phyloP scores from a whole-genome alignment of 2,888 invertebrate genomes.

The Corythucha ciliata region DNA sequence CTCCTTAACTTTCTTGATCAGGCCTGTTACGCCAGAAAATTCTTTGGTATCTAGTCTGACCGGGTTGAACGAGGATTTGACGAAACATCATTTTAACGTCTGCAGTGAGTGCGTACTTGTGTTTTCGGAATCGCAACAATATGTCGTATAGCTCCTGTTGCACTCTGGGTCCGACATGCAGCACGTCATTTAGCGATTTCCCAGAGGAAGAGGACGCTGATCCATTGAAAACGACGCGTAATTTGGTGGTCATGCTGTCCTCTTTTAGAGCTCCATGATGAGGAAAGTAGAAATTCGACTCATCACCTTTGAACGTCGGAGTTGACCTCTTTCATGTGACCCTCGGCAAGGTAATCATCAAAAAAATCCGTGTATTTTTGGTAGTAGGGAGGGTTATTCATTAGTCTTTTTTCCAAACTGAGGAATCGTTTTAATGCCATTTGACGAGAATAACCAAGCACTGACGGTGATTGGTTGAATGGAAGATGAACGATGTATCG shows the following conservation, averaged over 20 bases:
- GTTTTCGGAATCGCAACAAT: conserved; percentile 19
- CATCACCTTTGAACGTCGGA: background rate
- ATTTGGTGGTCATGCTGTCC: conserved; percentile 34
- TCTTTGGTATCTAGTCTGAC: conserved; percentile 29
- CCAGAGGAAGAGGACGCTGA: conserved; percentile 31
- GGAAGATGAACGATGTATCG: too few species aligned
- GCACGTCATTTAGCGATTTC: conserved; percentile 26
- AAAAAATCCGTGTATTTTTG: conserved; percentile 29
- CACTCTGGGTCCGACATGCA: conserved; percentile 21
- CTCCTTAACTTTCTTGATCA: conserved; percentile 22
- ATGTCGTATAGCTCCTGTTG: conserved; percentile 21
- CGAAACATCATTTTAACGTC: conserved; percentile 36
- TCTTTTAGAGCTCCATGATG: conserved; percentile 37
- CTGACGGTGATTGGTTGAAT: too few species aligned
- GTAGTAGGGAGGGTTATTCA: background rate
- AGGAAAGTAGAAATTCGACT: conserved; percentile 34
- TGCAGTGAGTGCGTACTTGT: conserved; percentile 24
- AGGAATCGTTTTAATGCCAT: conserved; percentile 19
- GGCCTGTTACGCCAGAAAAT: conserved; percentile 33
- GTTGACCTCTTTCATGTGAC: conserved; percentile 31
- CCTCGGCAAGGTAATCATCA: conserved; percentile 15
- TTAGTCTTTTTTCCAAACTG: conserved; percentile 13
- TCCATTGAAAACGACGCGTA: conserved; percentile 38
- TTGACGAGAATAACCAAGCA: conserved; percentile 17
- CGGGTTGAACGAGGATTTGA: conserved; percentile 28